Percentiles rank a stretch among this genome's conserved stretches.
These are phyloP conservation scores for Dasyurus viverrinus DNA, from an alignment of 2,113 vertebrate genomes.

Conservation along the genomic window DNA sequence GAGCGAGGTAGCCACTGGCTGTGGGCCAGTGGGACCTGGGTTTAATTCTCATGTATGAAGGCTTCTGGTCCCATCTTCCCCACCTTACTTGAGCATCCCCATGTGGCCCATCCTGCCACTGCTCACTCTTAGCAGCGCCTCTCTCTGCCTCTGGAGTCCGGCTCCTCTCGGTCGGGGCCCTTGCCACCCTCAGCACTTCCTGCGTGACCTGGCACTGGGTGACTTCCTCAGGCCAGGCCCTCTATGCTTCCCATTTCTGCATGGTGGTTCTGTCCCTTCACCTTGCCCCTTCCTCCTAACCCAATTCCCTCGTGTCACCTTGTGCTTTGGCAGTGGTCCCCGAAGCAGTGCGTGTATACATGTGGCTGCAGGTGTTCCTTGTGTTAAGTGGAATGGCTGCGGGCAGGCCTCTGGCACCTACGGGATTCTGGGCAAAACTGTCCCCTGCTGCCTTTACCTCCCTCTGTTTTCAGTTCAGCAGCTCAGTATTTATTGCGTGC, in stretches of 20 bases:
- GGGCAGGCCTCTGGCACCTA: not conserved
- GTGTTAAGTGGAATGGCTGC: not conserved
- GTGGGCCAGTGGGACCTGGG: not conserved
- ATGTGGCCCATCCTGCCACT: too few relatives aligned
- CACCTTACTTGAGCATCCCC: too few relatives aligned
- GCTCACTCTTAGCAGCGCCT: constrained; percentile 13
- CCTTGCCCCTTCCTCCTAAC: not conserved
- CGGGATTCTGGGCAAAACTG: constrained; percentile 6
- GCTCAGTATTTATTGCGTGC: too few relatives aligned
- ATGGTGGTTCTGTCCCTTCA: constrained; percentile 1
- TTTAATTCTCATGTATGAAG: not conserved
- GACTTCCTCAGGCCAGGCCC: not conserved
- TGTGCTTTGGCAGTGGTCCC: not conserved
- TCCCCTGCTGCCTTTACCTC: not conserved
- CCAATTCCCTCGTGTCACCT: not conserved
- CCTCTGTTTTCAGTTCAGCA: too few relatives aligned
- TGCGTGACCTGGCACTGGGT: constrained; percentile 2
- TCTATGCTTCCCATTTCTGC: not conserved
- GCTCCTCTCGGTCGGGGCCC: constrained; percentile 36
- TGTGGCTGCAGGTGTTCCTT: not conserved
- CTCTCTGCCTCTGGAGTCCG: not conserved
- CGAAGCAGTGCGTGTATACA: not conserved
- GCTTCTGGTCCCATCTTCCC: too few relatives aligned
- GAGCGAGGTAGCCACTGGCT: not conserved
- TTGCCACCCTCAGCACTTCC: constrained; percentile 27